These are phyloP conservation scores for Neolamprologus longior DNA, from an alignment of 2,113 vertebrate genomes.

Conservation along the genomic window DNA sequence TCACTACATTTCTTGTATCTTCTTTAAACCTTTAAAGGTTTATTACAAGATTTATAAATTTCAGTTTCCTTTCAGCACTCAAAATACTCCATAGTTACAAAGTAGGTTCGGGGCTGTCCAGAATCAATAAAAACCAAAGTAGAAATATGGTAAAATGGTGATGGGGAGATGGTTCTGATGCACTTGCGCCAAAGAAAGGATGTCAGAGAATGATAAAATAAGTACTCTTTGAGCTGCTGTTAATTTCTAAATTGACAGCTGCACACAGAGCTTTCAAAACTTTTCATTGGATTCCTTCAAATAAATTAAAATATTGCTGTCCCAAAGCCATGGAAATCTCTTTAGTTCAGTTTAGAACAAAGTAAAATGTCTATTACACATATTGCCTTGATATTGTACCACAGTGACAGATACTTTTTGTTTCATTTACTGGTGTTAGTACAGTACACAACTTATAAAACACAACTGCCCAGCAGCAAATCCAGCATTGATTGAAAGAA, in stretches of 20 bases:
- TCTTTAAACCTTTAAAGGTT: not conserved
- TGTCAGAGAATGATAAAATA: not conserved
- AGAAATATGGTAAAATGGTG: not conserved
- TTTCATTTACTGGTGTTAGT: not conserved
- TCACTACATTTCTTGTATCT: not conserved
- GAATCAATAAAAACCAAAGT: not conserved
- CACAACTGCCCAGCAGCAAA: not conserved
- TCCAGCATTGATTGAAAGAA: not conserved
- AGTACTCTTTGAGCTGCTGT: not conserved
- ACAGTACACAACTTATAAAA: not conserved
- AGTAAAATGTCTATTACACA: not conserved
- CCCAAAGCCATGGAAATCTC: not conserved
- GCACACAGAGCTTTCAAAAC: not conserved
- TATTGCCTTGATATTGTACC: not conserved
- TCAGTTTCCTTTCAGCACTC: not conserved
- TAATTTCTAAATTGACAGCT: not conserved
- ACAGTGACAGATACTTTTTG: not conserved
- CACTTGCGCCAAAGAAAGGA: not conserved
- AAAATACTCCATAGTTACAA: not conserved
- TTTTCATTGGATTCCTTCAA: not conserved
- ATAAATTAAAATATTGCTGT: not conserved
- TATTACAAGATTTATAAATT: not conserved
- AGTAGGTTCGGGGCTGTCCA: not conserved
- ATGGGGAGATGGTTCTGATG: not conserved
- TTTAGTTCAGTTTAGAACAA: not conserved